A percentile compares a stretch with the other conserved stretches of the same genome.
Evolutionary conservation across 2,797 vertebrate species (phyloP).

Genomic region (Carcharodon carcharias): DNA sequence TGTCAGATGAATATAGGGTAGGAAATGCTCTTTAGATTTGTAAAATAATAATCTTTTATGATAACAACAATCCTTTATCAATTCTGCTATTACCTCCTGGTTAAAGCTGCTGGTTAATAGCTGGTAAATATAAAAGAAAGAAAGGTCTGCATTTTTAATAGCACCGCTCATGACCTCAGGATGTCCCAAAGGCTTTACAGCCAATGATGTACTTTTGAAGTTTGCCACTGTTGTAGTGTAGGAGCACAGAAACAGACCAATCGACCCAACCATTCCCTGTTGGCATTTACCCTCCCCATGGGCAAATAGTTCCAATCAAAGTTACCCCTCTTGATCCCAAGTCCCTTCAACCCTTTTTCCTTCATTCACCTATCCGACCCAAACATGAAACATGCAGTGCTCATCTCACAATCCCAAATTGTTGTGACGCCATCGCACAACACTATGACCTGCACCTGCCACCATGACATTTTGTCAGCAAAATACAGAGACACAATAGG

Average conservation of each 20-base stretch:
- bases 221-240: not conserved
- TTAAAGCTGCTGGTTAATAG: not conserved
- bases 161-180: not conserved
- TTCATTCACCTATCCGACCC: not conserved
- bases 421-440: not conserved
- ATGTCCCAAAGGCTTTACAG: not conserved
- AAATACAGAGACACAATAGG: not conserved
- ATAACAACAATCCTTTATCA: not conserved
- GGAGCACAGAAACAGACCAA: not conserved
- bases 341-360: not conserved
- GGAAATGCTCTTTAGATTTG: not conserved
- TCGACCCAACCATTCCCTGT: not conserved
- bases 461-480: not conserved
- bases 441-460: not conserved
- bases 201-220: not conserved
- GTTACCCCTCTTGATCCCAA: not conserved
- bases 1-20: not conserved
- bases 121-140: not conserved
- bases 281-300: not conserved
- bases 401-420: not conserved
- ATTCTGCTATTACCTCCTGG: not conserved
- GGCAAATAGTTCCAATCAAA: not conserved
- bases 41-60: not conserved
- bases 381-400: not conserved
- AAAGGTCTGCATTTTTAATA: not conserved